A percentile compares a stretch with the other conserved stretches of the same genome.
These are phyloP conservation scores for Phoenicopterus ruber DNA, from an alignment of 2,113 vertebrate genomes.

Conservation along the genomic window DNA sequence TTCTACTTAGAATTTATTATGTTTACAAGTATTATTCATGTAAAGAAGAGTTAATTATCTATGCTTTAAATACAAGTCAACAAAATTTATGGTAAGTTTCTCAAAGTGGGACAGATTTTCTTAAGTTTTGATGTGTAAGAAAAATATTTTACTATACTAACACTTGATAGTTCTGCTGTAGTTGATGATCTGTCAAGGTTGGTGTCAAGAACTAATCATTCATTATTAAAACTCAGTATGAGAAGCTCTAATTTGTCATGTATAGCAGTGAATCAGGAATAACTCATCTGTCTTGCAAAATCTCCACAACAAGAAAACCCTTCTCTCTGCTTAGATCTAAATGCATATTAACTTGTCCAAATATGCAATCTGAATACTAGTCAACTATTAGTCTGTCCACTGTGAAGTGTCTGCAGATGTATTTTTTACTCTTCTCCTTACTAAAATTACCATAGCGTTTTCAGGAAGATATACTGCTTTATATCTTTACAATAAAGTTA, in stretches of 20 bases:
- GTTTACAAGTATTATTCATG: slow-evolving; percentile 23
- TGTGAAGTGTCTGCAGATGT: neutral
- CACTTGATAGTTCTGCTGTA: neutral
- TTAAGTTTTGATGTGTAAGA: neutral
- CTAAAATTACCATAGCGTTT: neutral
- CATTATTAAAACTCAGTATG: slow-evolving; percentile 1
- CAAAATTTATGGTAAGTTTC: slow-evolving; percentile 37
- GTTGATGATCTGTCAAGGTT: neutral
- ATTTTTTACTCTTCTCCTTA: neutral
- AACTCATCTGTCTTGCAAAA: neutral
- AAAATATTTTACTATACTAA: neutral
- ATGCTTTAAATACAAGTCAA: slow-evolving; percentile 43
- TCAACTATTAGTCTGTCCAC: neutral
- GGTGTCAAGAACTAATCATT: slow-evolving; percentile 4
- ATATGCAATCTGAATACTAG: neutral
- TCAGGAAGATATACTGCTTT: neutral
- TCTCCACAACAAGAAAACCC: neutral
- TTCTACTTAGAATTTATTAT: slow-evolving; percentile 58
- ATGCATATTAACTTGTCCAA: slow-evolving; percentile 9
- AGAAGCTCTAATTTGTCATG: neutral
- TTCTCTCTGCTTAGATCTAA: neutral
- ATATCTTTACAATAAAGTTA: neutral
- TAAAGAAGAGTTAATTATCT: slow-evolving; percentile 65
- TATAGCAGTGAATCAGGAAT: slow-evolving; percentile 8
- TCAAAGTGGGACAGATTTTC: slow-evolving; percentile 29